Evolutionary conservation across 2,888 invertebrate genomes (phyloP), one percentile per base, ranked within the genome.

Genomic region (Temnothorax ravouxi): DNA sequence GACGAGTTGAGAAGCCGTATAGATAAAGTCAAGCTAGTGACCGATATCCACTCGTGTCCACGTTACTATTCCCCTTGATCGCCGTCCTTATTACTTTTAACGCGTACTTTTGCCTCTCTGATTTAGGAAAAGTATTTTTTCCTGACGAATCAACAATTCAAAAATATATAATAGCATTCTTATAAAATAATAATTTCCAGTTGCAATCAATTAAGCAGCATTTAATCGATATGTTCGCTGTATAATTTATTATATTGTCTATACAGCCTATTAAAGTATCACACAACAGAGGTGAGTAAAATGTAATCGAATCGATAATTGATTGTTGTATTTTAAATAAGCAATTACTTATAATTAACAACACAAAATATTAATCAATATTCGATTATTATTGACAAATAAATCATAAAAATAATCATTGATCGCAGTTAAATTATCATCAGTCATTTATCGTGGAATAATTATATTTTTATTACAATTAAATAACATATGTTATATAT

Each of bases 381-480:
- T 50, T 25, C 6, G 18, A 52, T 52, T 66, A 18, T 47, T 15
- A 25, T 25, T 5, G 2, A 77, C 29, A 41, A 52, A 52, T 38
- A 38, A 76, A 38, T 21, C 15, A 38, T 52, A 76, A 66, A 76
- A 64, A 50, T 6, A 34, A 25, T 21, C 34, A 34, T 34, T 34
- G 29, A 18, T 66, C 13, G 9, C 13, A 15, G 21, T 41, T 41
- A 6, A 72, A 50, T 62, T 34, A 18, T 44, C 41, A 18, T 44
- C 41, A 4, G 44, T 44, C 25, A 72, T 38, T 41, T 29, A 25
- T n/a, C 50, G 18, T 15, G 2, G 8, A 18, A 59, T 9, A 69
- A 69, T 69, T 67, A 47, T n/a, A 47, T 67, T 69, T 69, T 67
- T 67, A 21, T 56, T 25, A 56, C 21, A 21, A 71, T 56, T 72